Evolutionary conservation across 2,797 vertebrate genomes (phyloP).

Genomic region (Neomorphus geoffroyi): DNA sequence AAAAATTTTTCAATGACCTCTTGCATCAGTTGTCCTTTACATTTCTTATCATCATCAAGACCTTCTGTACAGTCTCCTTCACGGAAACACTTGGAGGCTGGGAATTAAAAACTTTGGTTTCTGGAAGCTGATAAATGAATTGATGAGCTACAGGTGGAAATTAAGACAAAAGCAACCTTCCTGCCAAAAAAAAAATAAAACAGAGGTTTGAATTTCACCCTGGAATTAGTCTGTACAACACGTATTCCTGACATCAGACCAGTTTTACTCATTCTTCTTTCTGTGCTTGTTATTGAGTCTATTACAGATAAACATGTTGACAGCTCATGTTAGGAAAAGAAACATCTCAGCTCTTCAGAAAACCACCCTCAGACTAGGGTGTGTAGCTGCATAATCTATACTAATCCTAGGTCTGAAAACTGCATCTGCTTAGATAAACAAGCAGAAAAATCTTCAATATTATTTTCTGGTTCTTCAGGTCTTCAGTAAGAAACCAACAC

Average conservation of each 20-base stretch:
- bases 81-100: not conserved
- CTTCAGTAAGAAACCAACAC: not conserved
- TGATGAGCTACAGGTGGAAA: not conserved
- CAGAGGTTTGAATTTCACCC: not conserved
- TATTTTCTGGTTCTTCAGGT: not conserved
- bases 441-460: slow-evolving; percentile 5
- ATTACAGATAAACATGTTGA: slow-evolving; percentile 20
- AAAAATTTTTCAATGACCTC: slow-evolving; percentile 2
- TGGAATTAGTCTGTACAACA: not conserved
- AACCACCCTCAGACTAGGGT: not conserved
- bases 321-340: slow-evolving; percentile 25
- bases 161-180: not conserved
- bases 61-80: not conserved
- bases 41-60: slow-evolving; percentile 9
- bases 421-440: not conserved
- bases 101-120: slow-evolving; percentile 36
- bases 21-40: not conserved
- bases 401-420: not conserved
- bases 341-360: slow-evolving; percentile 17
- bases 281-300: not conserved
- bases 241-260: not conserved
- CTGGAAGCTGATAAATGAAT: not conserved
- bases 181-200: not conserved
- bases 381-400: not conserved
- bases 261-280: slow-evolving; percentile 16